Percentiles rank a stretch among this genome's conserved stretches.
These are phyloP conservation scores for Chaetops frenatus DNA, from an alignment of 2,113 vertebrate genomes.

Conservation along the genomic window DNA sequence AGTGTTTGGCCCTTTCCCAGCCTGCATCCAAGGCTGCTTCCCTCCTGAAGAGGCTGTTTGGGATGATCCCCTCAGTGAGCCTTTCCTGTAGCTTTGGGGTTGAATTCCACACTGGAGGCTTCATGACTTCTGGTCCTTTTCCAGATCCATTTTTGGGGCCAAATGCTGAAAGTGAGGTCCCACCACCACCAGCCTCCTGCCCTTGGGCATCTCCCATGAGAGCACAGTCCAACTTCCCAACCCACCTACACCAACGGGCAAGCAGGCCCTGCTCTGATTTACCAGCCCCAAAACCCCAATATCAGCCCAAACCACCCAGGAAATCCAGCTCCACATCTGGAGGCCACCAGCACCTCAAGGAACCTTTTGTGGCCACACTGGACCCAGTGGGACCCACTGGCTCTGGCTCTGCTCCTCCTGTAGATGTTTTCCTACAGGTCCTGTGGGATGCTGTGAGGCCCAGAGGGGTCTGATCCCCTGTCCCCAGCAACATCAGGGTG, in stretches of 20 bases:
- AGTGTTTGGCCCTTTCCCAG: not conserved
- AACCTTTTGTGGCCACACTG: accelerated
- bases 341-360: not conserved
- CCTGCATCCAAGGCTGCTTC: not conserved
- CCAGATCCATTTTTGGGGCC: not conserved
- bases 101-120: not conserved
- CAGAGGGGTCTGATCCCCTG: too few species aligned
- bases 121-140: not conserved
- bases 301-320: not conserved
- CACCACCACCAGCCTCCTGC: not conserved
- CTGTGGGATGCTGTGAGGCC: too few species aligned
- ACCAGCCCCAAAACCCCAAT: not conserved
- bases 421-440: too few species aligned
- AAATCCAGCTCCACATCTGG: not conserved
- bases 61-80: not conserved
- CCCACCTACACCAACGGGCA: not conserved
- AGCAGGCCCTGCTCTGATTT: accelerated
- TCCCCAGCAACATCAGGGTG: too few species aligned
- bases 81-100: not conserved
- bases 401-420: not conserved
- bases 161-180: not conserved
- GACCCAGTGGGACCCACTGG: not conserved
- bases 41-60: not conserved
- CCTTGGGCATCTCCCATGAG: accelerated
- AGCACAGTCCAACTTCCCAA: not conserved